A percentile compares a stretch with the other conserved stretches of the same genome.
Conservation (phyloP, 2,113 vertebrate genomes). For the Numenius arquata region DNA sequence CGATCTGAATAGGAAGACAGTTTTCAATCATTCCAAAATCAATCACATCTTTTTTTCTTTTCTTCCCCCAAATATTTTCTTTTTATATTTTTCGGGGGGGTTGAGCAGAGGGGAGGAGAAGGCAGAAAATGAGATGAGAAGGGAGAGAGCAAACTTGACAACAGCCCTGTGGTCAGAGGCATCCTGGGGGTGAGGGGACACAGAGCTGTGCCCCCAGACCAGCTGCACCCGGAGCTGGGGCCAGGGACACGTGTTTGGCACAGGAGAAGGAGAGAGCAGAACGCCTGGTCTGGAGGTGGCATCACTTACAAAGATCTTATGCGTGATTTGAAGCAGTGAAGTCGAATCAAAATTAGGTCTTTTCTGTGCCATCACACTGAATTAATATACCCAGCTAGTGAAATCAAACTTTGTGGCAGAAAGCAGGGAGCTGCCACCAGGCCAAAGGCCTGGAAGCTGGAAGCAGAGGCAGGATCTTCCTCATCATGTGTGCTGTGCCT, state of each 20-base stretch:
- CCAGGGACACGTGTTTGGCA: accelerated
- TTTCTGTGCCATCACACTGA: not conserved
- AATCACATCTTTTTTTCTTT: not conserved
- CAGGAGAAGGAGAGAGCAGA: not conserved
- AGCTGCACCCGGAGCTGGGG: accelerated
- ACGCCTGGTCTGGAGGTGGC: not conserved
- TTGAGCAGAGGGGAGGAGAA: not conserved
- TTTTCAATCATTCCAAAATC: not conserved
- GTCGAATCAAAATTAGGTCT: not conserved
- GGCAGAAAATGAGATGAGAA: not conserved
- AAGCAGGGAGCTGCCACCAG: not conserved
- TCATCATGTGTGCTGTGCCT: not conserved
- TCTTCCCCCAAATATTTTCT: not conserved
- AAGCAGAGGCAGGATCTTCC: not conserved
- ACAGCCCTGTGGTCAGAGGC: not conserved
- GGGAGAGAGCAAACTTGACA: accelerated
- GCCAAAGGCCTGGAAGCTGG: not conserved
- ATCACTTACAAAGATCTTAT: not conserved
- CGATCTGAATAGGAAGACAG: not conserved
- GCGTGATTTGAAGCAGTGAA: not conserved
- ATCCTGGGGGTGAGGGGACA: not conserved
- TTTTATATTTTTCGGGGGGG: not conserved
- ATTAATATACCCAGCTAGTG: not conserved
- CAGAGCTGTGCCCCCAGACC: not conserved
- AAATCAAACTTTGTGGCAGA: not conserved